These are phyloP conservation scores for Crioceris asparagi DNA, from an alignment of 2,888 invertebrate genomes.

Conservation along the genomic window DNA sequence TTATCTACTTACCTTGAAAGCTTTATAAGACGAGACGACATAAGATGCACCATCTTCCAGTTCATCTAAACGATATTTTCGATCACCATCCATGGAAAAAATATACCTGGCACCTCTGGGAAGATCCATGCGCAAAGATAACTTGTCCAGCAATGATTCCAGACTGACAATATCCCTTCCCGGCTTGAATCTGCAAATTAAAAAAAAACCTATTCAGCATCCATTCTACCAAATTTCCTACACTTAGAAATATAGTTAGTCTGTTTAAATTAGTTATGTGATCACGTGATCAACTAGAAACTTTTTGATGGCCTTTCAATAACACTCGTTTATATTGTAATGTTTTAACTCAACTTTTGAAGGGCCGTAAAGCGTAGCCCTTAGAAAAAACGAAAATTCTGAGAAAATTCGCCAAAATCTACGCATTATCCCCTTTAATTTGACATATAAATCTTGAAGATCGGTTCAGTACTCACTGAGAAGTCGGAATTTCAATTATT, in stretches of 20 bases:
- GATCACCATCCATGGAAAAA: conserved; percentile 84
- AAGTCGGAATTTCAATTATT: no score
- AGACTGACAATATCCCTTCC: conserved; percentile 78
- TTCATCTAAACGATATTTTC: conserved; percentile 74
- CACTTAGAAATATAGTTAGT: neutral
- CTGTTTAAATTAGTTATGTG: no score
- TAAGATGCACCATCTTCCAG: conserved; percentile 86
- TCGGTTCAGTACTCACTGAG: no score
- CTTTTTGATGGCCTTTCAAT: no score
- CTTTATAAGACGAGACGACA: conserved; percentile 85
- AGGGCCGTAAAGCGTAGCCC: no score
- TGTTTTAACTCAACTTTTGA: no score
- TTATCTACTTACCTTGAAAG: conserved; percentile 81
- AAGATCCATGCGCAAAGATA: conserved; percentile 78
- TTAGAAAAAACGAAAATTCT: no score
- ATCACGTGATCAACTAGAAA: no score
- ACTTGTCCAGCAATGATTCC: conserved; percentile 74
- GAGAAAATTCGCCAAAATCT: no score
- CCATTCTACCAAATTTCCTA: neutral
- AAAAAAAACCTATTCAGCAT: neutral
- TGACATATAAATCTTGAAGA: no score
- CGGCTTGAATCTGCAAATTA: conserved; percentile 58
- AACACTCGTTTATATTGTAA: no score
- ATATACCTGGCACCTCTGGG: conserved; percentile 83
- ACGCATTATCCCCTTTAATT: no score